These are phyloP conservation scores for Drosophila macrospina DNA, from an alignment of 2,888 invertebrate genomes.

Conservation along the genomic window DNA sequence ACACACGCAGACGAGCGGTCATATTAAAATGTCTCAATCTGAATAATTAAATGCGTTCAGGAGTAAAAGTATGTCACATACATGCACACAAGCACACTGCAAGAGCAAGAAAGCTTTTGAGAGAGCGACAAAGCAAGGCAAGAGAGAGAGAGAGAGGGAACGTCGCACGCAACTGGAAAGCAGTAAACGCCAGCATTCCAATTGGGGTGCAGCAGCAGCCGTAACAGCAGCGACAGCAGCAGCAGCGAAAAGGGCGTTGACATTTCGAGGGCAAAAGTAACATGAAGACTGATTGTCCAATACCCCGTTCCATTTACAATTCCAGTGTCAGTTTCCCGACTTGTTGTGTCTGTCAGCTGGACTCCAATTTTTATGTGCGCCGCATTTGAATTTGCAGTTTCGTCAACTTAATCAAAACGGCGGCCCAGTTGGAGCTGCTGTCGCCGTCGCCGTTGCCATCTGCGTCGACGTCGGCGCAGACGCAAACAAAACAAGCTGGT, in stretches of 20 bases:
- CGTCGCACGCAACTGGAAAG: conserved; percentile 37
- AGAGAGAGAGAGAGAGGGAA: conserved; percentile 15
- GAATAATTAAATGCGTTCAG: conserved; percentile 78
- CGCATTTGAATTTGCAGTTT: conserved; percentile 72
- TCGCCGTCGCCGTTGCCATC: conserved; percentile 36
- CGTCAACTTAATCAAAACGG: conserved; percentile 76
- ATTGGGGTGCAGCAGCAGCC: conserved; percentile 53
- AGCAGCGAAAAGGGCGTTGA: conserved; percentile 68
- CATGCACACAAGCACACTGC: conserved; percentile 15
- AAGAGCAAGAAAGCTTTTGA: conserved; percentile 34
- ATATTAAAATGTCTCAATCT: conserved; percentile 65
- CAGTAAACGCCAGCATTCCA: conserved; percentile 44
- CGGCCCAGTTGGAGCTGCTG: conserved; percentile 56
- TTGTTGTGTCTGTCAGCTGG: conserved; percentile 37
- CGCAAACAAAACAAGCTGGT: conserved; percentile 69
- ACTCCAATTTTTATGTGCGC: conserved; percentile 43
- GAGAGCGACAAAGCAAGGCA: conserved; percentile 14
- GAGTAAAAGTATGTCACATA: conserved; percentile 74
- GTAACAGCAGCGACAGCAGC: conserved; percentile 7
- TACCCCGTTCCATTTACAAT: conserved; percentile 22
- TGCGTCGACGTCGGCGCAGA: conserved; percentile 8
- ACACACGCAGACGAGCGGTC: conserved; percentile 7
- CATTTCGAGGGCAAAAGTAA: conserved; percentile 76
- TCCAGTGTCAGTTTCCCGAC: conserved; percentile 47
- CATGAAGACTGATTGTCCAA: conserved; percentile 59